Percentiles rank a stretch among this genome's conserved stretches.
These are phyloP conservation scores for Calosoma granatense DNA, from an alignment of 1,140 invertebrate genomes.

Conservation along the genomic window DNA sequence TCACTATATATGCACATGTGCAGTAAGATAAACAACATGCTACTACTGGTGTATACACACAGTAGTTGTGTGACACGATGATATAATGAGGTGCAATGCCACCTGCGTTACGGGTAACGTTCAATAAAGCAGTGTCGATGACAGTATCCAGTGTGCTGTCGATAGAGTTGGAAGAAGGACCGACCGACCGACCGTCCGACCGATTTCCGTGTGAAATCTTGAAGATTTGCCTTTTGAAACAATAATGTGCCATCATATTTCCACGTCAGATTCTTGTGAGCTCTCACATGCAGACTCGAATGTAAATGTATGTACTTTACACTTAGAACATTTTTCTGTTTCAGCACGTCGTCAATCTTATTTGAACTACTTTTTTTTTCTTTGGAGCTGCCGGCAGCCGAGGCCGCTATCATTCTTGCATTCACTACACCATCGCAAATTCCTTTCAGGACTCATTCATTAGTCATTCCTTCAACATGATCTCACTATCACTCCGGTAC, in stretches of 20 bases:
- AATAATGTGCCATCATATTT: conserved; percentile 8
- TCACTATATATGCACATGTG: neutral
- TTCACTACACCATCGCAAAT: conserved; percentile 1
- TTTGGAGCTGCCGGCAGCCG: neutral
- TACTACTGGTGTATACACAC: too few relatives aligned
- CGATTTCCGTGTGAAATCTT: neutral
- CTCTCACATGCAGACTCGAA: conserved; percentile 3
- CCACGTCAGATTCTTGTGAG: neutral
- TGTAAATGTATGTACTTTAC: conserved; percentile 6
- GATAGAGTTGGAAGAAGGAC: too few relatives aligned
- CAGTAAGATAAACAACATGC: neutral
- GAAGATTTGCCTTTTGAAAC: conserved; percentile 7
- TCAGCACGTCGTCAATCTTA: conserved; percentile 7
- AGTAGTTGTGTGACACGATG: too few relatives aligned
- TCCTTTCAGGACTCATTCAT: conserved; percentile 6
- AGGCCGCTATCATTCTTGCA: neutral
- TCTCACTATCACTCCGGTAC: neutral
- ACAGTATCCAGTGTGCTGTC: too few relatives aligned
- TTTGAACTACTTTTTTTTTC: conserved; percentile 2
- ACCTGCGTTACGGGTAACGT: too few relatives aligned
- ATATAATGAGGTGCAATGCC: too few relatives aligned
- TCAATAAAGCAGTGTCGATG: neutral
- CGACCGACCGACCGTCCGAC: neutral
- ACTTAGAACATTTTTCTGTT: conserved; percentile 9
- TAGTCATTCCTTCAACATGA: conserved; percentile 9